Conservation (phyloP, 2,797 vertebrate genomes). For the Euthynnus affinis region DNA sequence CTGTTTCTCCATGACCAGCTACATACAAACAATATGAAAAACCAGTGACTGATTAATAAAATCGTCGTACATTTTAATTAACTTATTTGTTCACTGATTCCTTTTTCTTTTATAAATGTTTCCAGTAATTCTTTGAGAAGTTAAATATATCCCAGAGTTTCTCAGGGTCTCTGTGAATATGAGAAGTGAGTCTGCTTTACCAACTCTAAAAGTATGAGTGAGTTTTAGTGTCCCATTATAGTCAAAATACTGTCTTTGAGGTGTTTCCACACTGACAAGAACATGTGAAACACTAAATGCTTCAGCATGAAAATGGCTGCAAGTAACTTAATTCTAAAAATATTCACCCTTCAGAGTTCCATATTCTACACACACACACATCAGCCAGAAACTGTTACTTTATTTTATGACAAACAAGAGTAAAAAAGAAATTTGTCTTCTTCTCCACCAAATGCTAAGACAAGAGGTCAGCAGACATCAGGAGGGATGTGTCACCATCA, state of each 20-base stretch:
- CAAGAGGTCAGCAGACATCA: neutral
- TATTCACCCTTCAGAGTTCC: neutral
- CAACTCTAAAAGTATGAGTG: constrained; percentile 51
- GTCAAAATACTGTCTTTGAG: constrained; percentile 40
- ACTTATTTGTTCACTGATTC: too few relatives aligned
- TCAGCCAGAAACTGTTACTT: neutral
- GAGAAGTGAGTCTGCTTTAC: constrained; percentile 43
- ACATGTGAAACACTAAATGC: constrained; percentile 26
- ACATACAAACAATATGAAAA: too few relatives aligned
- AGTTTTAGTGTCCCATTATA: constrained; percentile 41
- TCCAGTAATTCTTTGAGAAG: constrained; percentile 23
- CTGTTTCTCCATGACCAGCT: neutral
- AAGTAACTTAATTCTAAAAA: constrained; percentile 4
- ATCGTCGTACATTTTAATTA: too few relatives aligned
- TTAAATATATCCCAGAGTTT: constrained; percentile 48
- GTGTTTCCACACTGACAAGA: constrained; percentile 31
- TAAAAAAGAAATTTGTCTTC: neutral
- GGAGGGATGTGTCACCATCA: neutral
- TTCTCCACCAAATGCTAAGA: constrained; percentile 1
- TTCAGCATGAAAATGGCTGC: neutral
- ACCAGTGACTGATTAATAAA: too few relatives aligned
- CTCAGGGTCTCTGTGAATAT: constrained; percentile 28
- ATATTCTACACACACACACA: neutral
- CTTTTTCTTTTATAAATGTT: neutral
- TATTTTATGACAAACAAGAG: neutral